phyloP scores from a whole-genome alignment of 2,797 vertebrate species.

The Gymnothorax javanicus region DNA sequence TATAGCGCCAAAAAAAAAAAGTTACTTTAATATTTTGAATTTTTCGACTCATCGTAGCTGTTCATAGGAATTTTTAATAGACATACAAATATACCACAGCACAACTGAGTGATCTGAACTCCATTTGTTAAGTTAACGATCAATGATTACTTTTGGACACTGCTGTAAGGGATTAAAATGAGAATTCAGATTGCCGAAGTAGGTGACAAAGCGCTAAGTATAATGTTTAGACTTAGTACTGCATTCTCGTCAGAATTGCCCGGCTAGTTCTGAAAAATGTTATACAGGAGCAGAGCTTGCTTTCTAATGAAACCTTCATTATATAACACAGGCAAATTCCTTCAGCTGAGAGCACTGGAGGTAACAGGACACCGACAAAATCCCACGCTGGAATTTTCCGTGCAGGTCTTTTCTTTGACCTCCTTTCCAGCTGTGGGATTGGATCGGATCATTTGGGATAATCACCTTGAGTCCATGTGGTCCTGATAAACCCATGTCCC shows the following conservation, averaged over 20 bases:
- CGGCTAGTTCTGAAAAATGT: constrained; percentile 22
- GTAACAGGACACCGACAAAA: constrained; percentile 14
- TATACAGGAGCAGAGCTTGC: constrained; percentile 20
- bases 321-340: constrained; percentile 19
- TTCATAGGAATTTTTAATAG: neutral
- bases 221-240: constrained; percentile 23
- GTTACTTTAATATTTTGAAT: too few relatives aligned
- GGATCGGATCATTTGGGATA: constrained; percentile 21
- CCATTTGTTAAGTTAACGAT: neutral
- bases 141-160: neutral
- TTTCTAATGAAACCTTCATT: constrained; percentile 25
- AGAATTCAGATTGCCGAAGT: neutral
- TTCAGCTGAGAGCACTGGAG: neutral
- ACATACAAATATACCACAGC: neutral
- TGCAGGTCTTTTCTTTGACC: neutral
- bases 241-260: constrained; percentile 34
- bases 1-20: too few relatives aligned
- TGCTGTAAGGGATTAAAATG: neutral
- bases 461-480: constrained; percentile 93
- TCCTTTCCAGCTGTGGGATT: neutral
- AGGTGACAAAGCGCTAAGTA: neutral
- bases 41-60: too few relatives aligned
- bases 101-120: neutral
- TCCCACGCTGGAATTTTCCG: neutral
- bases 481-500: constrained; percentile 87